phyloP scores from a whole-genome alignment of 2,797 vertebrate genomes.

The Strix occidentalis region DNA sequence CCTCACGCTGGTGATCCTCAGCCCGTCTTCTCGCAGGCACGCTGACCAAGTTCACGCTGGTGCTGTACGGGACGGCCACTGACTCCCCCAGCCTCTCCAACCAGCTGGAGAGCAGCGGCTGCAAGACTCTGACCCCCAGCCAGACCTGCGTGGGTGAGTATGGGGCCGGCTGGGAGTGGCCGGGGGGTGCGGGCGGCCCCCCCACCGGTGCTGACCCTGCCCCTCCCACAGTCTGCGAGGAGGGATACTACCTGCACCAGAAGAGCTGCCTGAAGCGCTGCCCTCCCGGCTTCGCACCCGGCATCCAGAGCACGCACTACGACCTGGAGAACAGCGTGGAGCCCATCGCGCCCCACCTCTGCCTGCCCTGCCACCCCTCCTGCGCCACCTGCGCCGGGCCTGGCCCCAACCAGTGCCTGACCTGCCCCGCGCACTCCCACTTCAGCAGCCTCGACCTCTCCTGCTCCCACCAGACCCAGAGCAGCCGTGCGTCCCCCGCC shows the following conservation, averaged over 20 bases:
- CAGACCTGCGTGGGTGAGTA: conserved; percentile 93
- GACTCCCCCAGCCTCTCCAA: conserved; percentile 75
- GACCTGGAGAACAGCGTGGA: conserved; percentile 82
- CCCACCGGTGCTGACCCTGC: not conserved
- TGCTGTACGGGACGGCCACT: conserved; percentile 88
- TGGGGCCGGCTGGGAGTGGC: not conserved
- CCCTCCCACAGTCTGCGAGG: conserved; percentile 84
- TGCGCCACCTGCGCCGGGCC: conserved; percentile 89
- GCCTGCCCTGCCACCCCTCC: conserved; percentile 85
- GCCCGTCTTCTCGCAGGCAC: conserved; percentile 79
- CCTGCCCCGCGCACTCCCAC: conserved; percentile 88
- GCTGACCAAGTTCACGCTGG: conserved; percentile 91
- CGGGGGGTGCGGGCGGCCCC: fast-evolving
- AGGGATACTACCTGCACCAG: conserved; percentile 89
- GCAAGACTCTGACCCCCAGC: conserved; percentile 89
- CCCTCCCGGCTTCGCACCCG: conserved; percentile 82
- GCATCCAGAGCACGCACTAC: conserved; percentile 77
- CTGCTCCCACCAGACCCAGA: conserved; percentile 90
- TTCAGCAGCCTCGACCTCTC: conserved; percentile 81
- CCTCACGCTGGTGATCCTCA: not conserved
- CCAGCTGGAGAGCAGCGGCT: conserved; percentile 82
- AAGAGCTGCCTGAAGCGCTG: conserved; percentile 89
- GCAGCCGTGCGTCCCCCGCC: conserved; percentile 86
- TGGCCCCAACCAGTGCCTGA: conserved; percentile 84
- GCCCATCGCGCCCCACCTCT: conserved; percentile 79